Percentiles rank a stretch among this genome's conserved stretches.
These are phyloP conservation scores for Acronicta aceris DNA, from an alignment of 2,888 invertebrate genomes.

Conservation along the genomic window DNA sequence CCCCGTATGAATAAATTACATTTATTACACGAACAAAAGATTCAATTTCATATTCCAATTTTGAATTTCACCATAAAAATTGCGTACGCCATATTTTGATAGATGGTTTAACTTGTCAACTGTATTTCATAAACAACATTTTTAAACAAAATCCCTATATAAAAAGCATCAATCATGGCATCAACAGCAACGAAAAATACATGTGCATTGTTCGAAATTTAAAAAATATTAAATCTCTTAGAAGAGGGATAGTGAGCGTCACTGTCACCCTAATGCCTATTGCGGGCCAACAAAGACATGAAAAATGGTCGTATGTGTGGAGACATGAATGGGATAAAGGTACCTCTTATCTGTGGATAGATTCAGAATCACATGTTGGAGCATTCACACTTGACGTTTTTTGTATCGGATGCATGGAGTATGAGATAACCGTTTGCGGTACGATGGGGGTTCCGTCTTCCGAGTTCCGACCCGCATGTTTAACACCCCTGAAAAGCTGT, in stretches of 20 bases:
- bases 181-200: conserved; percentile 52
- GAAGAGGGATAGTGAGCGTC: conserved; percentile 69
- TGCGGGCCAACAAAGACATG: conserved; percentile 83
- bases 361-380: conserved; percentile 72
- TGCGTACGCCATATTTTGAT: conserved; percentile 25
- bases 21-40: not conserved
- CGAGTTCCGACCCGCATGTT: conserved; percentile 17
- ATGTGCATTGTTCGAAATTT: conserved; percentile 53
- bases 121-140: conserved; percentile 21
- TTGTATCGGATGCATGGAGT: conserved; percentile 49
- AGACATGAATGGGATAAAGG: conserved; percentile 84
- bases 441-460: conserved; percentile 43
- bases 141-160: conserved; percentile 40
- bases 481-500: conserved; percentile 6
- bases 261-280: conserved; percentile 80
- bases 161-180: conserved; percentile 56
- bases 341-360: conserved; percentile 80
- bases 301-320: conserved; percentile 82
- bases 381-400: conserved; percentile 69
- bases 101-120: conserved; percentile 38
- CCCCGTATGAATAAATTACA: not conserved
- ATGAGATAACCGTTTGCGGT: conserved; percentile 47
- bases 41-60: conserved; percentile 1
- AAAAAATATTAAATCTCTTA: conserved; percentile 70
- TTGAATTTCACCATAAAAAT: conserved; percentile 16